A percentile compares a stretch with the other conserved stretches of the same genome.
phyloP scores from a whole-genome alignment of 2,113 vertebrate genomes.

The Rhynchomys soricoides region DNA sequence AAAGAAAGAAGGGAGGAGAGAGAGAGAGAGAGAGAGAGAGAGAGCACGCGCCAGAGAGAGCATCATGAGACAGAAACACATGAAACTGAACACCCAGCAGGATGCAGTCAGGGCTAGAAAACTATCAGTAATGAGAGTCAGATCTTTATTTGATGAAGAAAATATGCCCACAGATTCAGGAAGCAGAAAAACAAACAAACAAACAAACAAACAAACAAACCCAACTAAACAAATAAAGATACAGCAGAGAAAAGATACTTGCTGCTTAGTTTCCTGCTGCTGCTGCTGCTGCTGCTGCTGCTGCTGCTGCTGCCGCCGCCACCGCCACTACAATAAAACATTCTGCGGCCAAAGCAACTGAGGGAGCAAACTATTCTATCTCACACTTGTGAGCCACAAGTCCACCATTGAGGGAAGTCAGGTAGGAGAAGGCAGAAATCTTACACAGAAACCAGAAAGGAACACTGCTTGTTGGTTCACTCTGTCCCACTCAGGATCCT shows the following conservation, averaged over 20 bases:
- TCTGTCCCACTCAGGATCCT: background rate
- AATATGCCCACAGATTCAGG: background rate
- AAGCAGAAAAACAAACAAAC: background rate
- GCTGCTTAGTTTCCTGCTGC: background rate
- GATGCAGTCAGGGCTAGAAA: background rate
- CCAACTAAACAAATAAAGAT: background rate
- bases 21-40: rapidly evolving
- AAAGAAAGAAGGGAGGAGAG: background rate
- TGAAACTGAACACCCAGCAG: background rate
- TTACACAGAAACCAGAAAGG: background rate
- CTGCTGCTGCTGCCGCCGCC: background rate
- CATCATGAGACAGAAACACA: background rate
- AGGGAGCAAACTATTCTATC: background rate
- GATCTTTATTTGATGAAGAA: background rate
- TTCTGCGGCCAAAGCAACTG: background rate
- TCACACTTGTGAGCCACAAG: background rate
- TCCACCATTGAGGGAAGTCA: background rate
- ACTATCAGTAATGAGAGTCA: background rate
- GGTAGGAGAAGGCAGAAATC: background rate
- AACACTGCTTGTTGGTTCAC: background rate
- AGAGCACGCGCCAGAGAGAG: too few relatives aligned
- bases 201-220: background rate
- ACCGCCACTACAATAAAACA: too few relatives aligned
- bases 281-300: background rate
- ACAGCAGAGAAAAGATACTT: background rate